phyloP scores from a whole-genome alignment of 1,140 invertebrate genomes.

The Drosophila pruinosa region DNA sequence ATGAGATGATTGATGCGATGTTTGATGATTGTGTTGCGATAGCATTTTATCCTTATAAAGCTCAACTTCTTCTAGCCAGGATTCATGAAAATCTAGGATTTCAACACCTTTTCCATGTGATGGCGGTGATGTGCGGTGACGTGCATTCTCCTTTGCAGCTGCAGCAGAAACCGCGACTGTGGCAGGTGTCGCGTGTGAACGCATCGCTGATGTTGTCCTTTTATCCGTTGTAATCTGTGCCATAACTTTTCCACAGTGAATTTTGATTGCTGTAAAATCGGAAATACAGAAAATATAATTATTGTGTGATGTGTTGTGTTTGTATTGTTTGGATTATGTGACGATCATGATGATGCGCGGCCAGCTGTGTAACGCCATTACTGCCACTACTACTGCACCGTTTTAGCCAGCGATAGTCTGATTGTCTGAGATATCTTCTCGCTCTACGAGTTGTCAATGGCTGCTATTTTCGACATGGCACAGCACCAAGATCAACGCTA shows the following conservation, averaged over 20 bases:
- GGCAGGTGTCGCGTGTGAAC: slow-evolving; percentile 23
- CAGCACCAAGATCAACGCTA: slow-evolving; percentile 70
- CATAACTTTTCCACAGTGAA: slow-evolving; percentile 69
- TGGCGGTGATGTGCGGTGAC: slow-evolving; percentile 1
- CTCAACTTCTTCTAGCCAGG: slow-evolving; percentile 79
- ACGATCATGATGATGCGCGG: not conserved
- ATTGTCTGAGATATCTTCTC: slow-evolving; percentile 9
- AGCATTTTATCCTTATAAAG: slow-evolving; percentile 74
- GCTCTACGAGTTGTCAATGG: slow-evolving; percentile 58
- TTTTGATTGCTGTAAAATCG: slow-evolving; percentile 56
- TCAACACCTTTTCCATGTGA: slow-evolving; percentile 69
- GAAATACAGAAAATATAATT: not conserved
- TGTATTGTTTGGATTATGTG: slow-evolving; percentile 41
- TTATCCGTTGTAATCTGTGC: slow-evolving; percentile 80
- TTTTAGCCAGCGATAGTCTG: slow-evolving; percentile 23
- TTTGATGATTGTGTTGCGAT: slow-evolving; percentile 57
- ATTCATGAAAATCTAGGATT: slow-evolving; percentile 79
- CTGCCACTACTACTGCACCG: too few species aligned
- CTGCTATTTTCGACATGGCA: slow-evolving; percentile 81
- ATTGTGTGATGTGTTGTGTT: slow-evolving; percentile 1
- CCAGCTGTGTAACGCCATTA: slow-evolving; percentile 29
- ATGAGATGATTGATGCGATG: slow-evolving; percentile 17
- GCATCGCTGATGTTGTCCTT: slow-evolving; percentile 49
- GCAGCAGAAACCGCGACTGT: not conserved
- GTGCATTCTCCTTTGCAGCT: slow-evolving; percentile 45